Base-by-base conservation (phyloP, 2,113 vertebrate species). In the Aptenodytes forsteri region DNA sequence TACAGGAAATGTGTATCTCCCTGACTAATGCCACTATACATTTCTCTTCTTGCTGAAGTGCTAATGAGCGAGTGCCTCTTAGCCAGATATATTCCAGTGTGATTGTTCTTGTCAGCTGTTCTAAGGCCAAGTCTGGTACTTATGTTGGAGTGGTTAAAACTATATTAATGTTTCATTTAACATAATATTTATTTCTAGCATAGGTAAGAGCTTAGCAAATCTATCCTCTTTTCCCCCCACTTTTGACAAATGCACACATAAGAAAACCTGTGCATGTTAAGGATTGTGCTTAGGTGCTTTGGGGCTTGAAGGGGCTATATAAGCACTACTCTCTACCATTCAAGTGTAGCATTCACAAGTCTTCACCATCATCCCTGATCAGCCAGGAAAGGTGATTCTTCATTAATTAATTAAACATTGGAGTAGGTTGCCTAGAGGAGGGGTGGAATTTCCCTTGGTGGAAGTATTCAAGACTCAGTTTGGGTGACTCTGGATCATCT, bases 221-320 rank as follows among this genome's bases (percentile, higher is more conserved):
- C 32, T 40, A 4, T 76, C 20, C 7, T 49, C 13, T 71, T n/a
- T 7, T 1, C 9, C 8, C 40, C 3, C 5, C 1, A 0, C 6
- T 47, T 61, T 19, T 40, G 50, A 44, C 4, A 66, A 75, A 62
- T 7, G 16, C 36, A 38, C 40, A 6, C 23, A 3, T 40, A 7
- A 64, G 50, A 49, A 76, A 80, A 58, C 9, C n/a, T 16, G 3
- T 59, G 38, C 4, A 4, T 27, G 32, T 65, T 38, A 40, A 34
- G 49, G 34, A 23, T 6, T 67, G 30, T 58, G 66, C 40, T 59
- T 27, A 7, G 2, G 7, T 56, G 26, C n/a, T 80, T 54, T 44
- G 67, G 13, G 20, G 42, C 52, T 62, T 64, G 67, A 49, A 67
- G 38, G 23, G 23, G 11, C 23, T 87, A 6, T 47, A 6, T 56